Base-by-base conservation (phyloP, 2,113 vertebrate species). In the Dicaeum eximium region DNA sequence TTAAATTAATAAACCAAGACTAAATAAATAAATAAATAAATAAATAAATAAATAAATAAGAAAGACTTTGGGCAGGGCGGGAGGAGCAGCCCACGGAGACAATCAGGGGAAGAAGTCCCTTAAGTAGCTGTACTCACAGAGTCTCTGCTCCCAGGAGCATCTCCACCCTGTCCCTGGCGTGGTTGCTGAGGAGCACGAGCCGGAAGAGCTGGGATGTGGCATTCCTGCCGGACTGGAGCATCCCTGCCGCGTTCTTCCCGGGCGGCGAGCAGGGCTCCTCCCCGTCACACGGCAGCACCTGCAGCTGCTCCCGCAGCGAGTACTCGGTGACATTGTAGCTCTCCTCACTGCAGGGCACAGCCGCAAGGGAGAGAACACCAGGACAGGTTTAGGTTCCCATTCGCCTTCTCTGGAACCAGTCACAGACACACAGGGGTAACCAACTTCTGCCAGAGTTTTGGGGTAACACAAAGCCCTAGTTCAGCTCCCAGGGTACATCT, bases 301-400 rank as follows among this genome's bases (percentile, higher is more conserved):
- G 95, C 75, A 99, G 98, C 95, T 99, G 98, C 44, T 99, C 98
- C 91, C 99, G 94, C 80, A 99, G 95, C 3, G 98, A 98, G 50
- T 99, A 99, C 78, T 99, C 99, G 1, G 98, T 99, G 74, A 99
- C 99, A 0, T 98, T 98, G 96, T 99, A 99, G 13, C 98, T 99
- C 91, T 99, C 99, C 56, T 99, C 99, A 30, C 99, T 99, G 92
- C 28, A 53, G 73, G 35, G 62, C 60, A 77, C 60, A 6, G 47
- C 6, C 18, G 42, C 25, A 56, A 17, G 37, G 33, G 45, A 45
- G 19, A 25, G n/a, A 54, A 13, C 13, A 0, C 9, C 18, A 2
- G 16, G 10, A 4, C 4, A 6, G 4, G 11, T 9, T 40, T 2
- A 3, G 9, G 17, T 16, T 45, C 8, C 47, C 45, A 3, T 8